These are phyloP conservation scores for Lymantria monacha DNA, from an alignment of 2,888 invertebrate genomes.

Conservation along the genomic window DNA sequence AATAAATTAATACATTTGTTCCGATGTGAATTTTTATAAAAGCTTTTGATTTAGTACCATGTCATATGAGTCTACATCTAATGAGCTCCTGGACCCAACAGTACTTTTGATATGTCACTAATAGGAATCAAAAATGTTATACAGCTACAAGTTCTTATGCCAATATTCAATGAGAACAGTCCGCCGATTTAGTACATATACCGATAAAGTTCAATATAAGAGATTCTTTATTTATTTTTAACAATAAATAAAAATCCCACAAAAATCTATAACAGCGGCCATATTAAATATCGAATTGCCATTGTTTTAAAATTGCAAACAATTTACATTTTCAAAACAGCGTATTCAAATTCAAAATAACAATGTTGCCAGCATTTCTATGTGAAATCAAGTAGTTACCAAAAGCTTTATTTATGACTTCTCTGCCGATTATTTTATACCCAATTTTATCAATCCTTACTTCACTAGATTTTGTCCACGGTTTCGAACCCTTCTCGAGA, in stretches of 20 bases:
- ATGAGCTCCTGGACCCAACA: conserved; percentile 31
- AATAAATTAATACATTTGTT: not conserved
- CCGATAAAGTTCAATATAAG: not conserved
- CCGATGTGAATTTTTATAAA: not conserved
- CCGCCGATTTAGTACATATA: not conserved
- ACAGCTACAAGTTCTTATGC: not conserved
- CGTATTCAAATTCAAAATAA: conserved; percentile 18
- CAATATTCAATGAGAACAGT: not conserved
- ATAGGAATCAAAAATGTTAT: conserved; percentile 15
- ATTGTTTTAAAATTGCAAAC: conserved; percentile 14
- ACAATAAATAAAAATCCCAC: conserved; percentile 40
- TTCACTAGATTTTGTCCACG: not conserved
- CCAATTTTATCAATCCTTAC: conserved; percentile 9
- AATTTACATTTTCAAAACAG: conserved; percentile 18
- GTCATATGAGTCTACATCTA: conserved; percentile 9
- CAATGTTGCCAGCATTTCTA: conserved; percentile 41
- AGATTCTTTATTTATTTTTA: conserved; percentile 10
- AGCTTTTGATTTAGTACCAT: not conserved
- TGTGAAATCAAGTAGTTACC: conserved; percentile 25
- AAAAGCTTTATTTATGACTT: conserved; percentile 13
- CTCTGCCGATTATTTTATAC: conserved; percentile 11
- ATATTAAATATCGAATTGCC: conserved; percentile 18
- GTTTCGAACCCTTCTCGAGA: no score
- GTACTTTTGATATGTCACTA: conserved; percentile 35
- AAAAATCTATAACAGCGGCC: conserved; percentile 43